A percentile compares a stretch with the other conserved stretches of the same genome.
Conservation (phyloP, 2,888 invertebrate genomes). For the Andrena flavipes region DNA sequence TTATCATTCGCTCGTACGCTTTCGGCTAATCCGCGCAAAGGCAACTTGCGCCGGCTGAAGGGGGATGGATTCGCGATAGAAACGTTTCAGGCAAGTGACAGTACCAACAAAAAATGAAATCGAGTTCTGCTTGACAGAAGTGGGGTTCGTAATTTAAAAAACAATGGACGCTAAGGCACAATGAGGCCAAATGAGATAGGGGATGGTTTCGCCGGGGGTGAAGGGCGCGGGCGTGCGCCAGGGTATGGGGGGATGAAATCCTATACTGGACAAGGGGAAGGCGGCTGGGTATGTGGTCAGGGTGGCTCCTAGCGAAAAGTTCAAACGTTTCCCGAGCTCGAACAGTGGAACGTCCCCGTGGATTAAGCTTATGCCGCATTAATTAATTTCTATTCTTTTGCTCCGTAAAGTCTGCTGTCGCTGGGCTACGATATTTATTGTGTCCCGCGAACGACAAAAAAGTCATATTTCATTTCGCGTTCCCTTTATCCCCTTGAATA, state of each 20-base stretch:
- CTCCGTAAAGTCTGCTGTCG: constrained; percentile 17
- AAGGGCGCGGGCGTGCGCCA: constrained; percentile 70
- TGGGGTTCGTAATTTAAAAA: constrained; percentile 84
- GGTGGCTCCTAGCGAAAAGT: constrained; percentile 77
- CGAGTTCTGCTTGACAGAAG: constrained; percentile 81
- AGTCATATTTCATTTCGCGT: constrained; percentile 40
- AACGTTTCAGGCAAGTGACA: constrained; percentile 81
- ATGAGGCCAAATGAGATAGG: constrained; percentile 84
- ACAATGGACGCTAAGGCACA: constrained; percentile 83
- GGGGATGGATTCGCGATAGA: constrained; percentile 72
- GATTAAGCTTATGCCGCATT: constrained; percentile 60
- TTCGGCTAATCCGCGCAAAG: constrained; percentile 60
- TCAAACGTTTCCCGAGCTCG: constrained; percentile 75
- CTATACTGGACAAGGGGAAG: constrained; percentile 80
- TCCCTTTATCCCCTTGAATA: background rate
- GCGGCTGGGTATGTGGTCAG: constrained; percentile 75
- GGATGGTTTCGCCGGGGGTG: constrained; percentile 77
- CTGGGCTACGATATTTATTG: constrained; percentile 30
- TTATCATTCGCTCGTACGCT: constrained; percentile 62
- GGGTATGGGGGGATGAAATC: constrained; percentile 79
- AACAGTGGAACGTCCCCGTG: constrained; percentile 59
- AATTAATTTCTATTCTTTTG: constrained; percentile 60
- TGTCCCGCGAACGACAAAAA: constrained; percentile 2
- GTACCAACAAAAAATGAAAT: constrained; percentile 81
- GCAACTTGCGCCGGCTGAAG: constrained; percentile 38